phyloP scores from a whole-genome alignment of 2,113 vertebrate genomes.

The Donacobius atricapilla region DNA sequence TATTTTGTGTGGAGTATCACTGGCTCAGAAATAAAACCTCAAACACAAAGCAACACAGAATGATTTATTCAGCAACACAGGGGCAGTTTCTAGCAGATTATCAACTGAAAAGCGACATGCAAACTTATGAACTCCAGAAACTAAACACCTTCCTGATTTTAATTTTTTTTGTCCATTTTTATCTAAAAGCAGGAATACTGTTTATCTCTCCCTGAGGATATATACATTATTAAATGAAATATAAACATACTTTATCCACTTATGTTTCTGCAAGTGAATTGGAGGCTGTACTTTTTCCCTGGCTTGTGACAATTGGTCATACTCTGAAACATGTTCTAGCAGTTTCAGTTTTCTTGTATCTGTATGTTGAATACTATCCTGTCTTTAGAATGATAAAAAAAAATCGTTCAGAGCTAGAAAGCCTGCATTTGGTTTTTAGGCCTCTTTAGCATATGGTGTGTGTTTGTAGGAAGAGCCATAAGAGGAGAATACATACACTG shows the following conservation, averaged over 20 bases:
- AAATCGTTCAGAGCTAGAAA: background rate
- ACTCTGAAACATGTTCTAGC: background rate
- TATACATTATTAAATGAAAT: background rate
- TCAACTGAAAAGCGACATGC: background rate
- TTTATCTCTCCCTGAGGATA: background rate
- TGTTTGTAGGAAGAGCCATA: background rate
- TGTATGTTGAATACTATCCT: background rate
- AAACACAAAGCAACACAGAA: slow-evolving; percentile 1
- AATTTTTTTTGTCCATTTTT: background rate
- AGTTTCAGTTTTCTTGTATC: background rate
- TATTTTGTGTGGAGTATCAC: background rate
- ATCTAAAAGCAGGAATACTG: background rate
- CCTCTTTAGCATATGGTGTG: background rate
- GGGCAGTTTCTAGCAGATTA: background rate
- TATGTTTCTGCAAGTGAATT: background rate
- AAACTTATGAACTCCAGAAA: background rate
- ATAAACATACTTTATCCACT: background rate
- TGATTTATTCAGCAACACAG: background rate
- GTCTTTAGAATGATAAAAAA: background rate
- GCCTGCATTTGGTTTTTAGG: background rate
- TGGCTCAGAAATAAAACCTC: background rate
- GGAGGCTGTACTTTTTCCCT: background rate
- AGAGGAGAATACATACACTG: background rate
- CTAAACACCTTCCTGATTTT: background rate
- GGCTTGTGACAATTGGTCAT: background rate